Evolutionary conservation across 2,888 invertebrate species (phyloP).

Genomic region (Eupeodes luniger): DNA sequence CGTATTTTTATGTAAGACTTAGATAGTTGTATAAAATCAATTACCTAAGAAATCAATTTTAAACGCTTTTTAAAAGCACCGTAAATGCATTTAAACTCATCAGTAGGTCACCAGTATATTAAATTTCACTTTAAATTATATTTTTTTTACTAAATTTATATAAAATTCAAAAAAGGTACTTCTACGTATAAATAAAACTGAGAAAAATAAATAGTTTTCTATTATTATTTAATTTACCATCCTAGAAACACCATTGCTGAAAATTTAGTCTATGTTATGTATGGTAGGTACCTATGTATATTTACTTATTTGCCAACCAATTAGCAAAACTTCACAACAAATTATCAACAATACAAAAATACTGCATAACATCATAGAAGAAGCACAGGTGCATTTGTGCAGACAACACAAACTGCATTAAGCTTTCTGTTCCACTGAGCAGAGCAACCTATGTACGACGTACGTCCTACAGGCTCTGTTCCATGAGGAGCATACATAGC

Average conservation of each 20-base stretch:
- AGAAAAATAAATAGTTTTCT: background rate
- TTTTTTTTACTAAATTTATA: too few species aligned
- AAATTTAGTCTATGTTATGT: too few species aligned
- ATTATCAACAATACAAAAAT: background rate
- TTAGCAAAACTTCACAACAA: conserved; percentile 34
- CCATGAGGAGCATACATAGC: background rate
- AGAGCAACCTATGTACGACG: conserved; percentile 31
- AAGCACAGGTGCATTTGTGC: conserved; percentile 26
- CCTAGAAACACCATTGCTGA: background rate
- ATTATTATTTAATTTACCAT: conserved; percentile 18
- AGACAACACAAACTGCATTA: conserved; percentile 64
- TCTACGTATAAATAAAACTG: background rate
- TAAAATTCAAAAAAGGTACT: too few species aligned
- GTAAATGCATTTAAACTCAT: too few species aligned
- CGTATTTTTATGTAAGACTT: too few species aligned
- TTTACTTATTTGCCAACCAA: conserved; percentile 22
- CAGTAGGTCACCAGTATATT: too few species aligned
- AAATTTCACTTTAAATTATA: too few species aligned
- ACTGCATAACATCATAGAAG: background rate
- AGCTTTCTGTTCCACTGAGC: conserved; percentile 41
- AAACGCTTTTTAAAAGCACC: too few species aligned
- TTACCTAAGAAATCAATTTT: too few species aligned
- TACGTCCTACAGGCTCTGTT: conserved; percentile 35
- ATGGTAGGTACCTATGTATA: too few species aligned
- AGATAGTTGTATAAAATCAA: too few species aligned